A percentile compares a stretch with the other conserved stretches of the same genome.
These are phyloP conservation scores for Trichosurus vulpecula DNA, from an alignment of 2,797 vertebrate genomes.

Conservation along the genomic window DNA sequence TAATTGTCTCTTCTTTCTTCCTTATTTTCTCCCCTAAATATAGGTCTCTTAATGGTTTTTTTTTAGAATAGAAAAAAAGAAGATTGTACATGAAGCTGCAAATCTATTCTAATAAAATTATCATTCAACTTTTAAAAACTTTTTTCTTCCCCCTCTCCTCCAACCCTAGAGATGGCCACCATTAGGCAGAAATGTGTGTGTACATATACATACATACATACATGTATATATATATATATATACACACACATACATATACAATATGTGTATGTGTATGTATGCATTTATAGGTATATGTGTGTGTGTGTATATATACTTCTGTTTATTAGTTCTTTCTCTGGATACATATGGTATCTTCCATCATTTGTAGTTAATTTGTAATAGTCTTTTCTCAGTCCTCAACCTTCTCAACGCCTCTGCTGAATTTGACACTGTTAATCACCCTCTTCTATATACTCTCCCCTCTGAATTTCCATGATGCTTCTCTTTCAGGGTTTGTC, in stretches of 20 bases:
- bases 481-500: background rate
- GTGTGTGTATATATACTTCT: background rate
- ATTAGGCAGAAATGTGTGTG: background rate
- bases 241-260: too few species aligned
- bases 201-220: too few species aligned
- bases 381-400: background rate
- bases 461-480: background rate
- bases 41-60: background rate
- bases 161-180: background rate
- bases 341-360: background rate
- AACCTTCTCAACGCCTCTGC: background rate
- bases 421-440: background rate
- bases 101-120: background rate
- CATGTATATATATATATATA: too few species aligned
- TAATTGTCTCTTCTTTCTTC: background rate
- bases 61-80: background rate
- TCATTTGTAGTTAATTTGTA: background rate
- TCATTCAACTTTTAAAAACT: background rate
- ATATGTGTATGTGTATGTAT: too few species aligned
- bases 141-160: background rate
- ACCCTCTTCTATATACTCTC: background rate
- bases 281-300: too few species aligned
- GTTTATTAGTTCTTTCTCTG: background rate
- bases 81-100: background rate
- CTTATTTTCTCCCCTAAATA: background rate